Base-by-base conservation (phyloP, 2,113 vertebrate species). In the Mohoua ochrocephala region DNA sequence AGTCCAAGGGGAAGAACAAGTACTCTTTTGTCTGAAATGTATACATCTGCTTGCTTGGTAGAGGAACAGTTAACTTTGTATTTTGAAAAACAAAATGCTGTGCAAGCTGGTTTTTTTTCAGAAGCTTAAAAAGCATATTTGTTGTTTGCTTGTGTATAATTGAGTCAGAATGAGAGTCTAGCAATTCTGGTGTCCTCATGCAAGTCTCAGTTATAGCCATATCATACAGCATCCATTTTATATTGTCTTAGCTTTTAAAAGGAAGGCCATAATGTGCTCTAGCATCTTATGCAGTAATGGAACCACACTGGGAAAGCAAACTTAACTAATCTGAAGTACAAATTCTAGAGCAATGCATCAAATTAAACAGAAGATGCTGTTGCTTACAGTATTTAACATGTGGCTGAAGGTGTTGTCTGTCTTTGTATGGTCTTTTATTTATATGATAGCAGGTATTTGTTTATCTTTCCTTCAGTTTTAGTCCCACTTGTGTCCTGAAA, bases 401-500 rank as follows among this genome's bases (percentile, higher is more conserved):
- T 79, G 41, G 8, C 57, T 83, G 37, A 70, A 78, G 4, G 13
- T 92, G 15, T 60, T 76, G 17, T 41, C 23, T 81, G 21, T 59
- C 56, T 44, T 82, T 65, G 6, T 42, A 26, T 73, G 33, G 17
- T 81, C 37, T 81, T 69, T 37, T 30, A 11, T 77, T 80, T 75
- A 24, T 35, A 19, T 95, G 20, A 44, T 44, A 77, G 15, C 33
- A 61, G 16, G 6, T 68, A 9, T 74, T 82, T 94, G 5, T 90
- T 92, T 80, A 75, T 97, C 22, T 74, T 91, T 91, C n/a, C 80
- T 97, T 59, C 89, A 99, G 99, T 90, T 99, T 99, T 96, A 99
- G 99, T 87, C 97, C 98, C 42, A 99, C 98, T 6, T 99, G 99
- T 91, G 96, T 98, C 68, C 91, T 97, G 28, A 98, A 99, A 35